Conservation (phyloP, 2,888 invertebrate species). For the Tigriopus californicus region DNA sequence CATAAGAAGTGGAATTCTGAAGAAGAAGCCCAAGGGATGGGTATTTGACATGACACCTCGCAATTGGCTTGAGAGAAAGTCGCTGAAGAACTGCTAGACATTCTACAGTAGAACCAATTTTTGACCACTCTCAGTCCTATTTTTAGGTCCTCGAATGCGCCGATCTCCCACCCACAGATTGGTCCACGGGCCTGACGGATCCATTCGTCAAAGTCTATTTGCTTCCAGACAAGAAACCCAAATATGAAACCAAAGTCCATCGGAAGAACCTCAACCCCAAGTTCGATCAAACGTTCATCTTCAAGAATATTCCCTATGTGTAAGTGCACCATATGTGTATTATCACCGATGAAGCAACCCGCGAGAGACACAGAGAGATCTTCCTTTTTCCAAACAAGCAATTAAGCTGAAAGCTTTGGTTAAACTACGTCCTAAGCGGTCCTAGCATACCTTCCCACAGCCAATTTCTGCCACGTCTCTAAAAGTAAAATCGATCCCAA, state of each 20-base stretch:
- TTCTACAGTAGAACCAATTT: not conserved
- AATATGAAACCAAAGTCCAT: slow-evolving; percentile 16
- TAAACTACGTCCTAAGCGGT: too few species aligned
- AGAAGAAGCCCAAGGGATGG: too few species aligned
- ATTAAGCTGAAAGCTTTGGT: not conserved
- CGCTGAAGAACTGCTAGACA: not conserved
- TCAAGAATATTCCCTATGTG: slow-evolving; percentile 16
- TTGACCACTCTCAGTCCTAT: not conserved
- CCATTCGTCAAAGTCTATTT: slow-evolving; percentile 15
- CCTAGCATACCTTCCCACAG: too few species aligned
- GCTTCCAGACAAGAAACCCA: slow-evolving; percentile 14
- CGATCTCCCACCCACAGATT: slow-evolving; percentile 16
- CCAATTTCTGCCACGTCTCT: too few species aligned
- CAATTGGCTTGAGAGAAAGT: too few species aligned
- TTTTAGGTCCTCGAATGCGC: slow-evolving; percentile 15
- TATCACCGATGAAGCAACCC: not conserved
- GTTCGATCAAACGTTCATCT: slow-evolving; percentile 15
- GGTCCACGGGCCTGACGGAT: slow-evolving; percentile 15
- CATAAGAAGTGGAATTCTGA: too few species aligned
- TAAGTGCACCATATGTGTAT: slow-evolving; percentile 1
- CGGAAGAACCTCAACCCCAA: slow-evolving; percentile 14
- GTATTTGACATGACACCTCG: too few species aligned
- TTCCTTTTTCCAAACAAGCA: not conserved
- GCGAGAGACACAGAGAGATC: not conserved
- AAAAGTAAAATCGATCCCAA: too few species aligned